These are phyloP conservation scores for Lasioglossum morio DNA, from an alignment of 2,888 invertebrate species.

Conservation along the genomic window DNA sequence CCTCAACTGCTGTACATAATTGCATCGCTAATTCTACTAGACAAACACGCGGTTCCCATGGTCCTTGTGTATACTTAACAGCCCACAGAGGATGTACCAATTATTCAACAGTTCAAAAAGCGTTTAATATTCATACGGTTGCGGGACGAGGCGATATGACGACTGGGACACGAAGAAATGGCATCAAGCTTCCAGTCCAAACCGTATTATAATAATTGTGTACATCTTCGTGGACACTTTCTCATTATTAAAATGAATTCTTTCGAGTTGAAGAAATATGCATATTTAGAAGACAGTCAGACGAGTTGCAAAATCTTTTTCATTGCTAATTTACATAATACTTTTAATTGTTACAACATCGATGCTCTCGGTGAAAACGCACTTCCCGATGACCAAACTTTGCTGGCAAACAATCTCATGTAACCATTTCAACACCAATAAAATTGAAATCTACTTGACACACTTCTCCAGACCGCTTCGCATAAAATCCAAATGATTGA, in stretches of 20 bases:
- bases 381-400: background rate
- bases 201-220: background rate
- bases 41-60: constrained; percentile 38
- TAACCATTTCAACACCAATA: background rate
- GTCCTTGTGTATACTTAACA: constrained; percentile 50
- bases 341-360: background rate
- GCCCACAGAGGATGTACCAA: constrained; percentile 52
- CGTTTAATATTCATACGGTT: constrained; percentile 54
- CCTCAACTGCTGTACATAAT: constrained; percentile 61
- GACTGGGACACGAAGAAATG: constrained; percentile 21
- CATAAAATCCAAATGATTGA: background rate
- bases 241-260: background rate
- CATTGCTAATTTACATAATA: background rate
- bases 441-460: background rate
- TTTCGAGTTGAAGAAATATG: background rate
- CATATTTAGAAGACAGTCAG: background rate
- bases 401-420: background rate
- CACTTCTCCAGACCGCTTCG: background rate
- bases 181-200: background rate
- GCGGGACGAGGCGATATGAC: constrained; percentile 20
- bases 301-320: background rate
- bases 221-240: background rate
- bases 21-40: constrained; percentile 67
- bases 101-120: constrained; percentile 54
- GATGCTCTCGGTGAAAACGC: background rate